phyloP scores from a whole-genome alignment of 37 sponge, comb jelly and placozoan genomes.

The Petrosia ficiformis region DNA sequence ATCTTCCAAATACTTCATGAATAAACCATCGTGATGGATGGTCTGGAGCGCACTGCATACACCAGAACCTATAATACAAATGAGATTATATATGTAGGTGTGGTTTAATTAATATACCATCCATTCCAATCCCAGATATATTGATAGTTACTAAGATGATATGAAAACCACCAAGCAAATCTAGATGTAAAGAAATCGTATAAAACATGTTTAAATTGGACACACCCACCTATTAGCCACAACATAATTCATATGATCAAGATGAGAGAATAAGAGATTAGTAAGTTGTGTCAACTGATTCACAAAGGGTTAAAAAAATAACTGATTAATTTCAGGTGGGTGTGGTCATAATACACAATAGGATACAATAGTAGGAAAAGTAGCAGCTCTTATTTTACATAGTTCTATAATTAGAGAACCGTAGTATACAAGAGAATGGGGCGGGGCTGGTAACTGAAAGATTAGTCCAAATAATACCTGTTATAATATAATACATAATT shows the following conservation, averaged over 20 bases:
- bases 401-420: conserved; percentile 80
- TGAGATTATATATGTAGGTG: background rate
- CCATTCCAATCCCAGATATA: conserved; percentile 86
- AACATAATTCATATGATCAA: background rate
- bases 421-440: conserved; percentile 76
- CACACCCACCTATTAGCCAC: background rate
- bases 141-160: conserved; percentile 91
- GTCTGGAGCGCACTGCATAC: conserved; percentile 44
- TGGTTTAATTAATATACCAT: conserved; percentile 51
- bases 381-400: conserved; percentile 67
- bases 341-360: background rate
- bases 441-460: conserved; percentile 73
- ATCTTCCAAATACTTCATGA: conserved; percentile 54
- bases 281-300: background rate
- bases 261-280: background rate
- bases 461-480: conserved; percentile 79
- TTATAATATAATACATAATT: no score
- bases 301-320: background rate
- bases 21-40: conserved; percentile 51
- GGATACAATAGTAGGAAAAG: conserved; percentile 67
- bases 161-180: conserved; percentile 88
- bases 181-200: conserved; percentile 19
- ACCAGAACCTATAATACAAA: conserved; percentile 23
- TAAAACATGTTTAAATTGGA: background rate
- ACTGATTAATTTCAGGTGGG: background rate